Evolutionary conservation across 2,113 vertebrate genomes (phyloP), one percentile per base, ranked within the genome.

Genomic region (Origma solitaria): DNA sequence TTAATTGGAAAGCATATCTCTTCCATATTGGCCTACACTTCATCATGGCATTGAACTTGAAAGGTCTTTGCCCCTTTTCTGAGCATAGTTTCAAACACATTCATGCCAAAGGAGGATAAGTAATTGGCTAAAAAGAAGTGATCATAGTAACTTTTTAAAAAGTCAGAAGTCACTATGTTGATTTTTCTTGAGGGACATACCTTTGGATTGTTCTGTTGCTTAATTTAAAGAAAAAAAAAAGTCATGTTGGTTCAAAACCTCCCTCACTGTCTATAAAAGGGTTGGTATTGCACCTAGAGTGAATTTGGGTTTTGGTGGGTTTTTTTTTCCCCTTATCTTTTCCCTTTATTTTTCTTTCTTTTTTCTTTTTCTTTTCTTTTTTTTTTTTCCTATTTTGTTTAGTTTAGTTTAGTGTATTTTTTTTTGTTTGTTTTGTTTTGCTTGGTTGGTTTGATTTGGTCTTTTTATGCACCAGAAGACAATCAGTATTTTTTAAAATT

Each of bases 21-120:
- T 96, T 88, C 75, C 58, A 45, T 75, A 15, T n/a, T 92, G 65
- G 61, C 65, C 57, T 50, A 10, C 4, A 7, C 19, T 61, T 61
- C 4, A 0, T 51, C 44, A 12, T 68, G 65, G 57, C 57, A 82
- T 62, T 0, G 3, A 94, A 68, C 71, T 78, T 93, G 87, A 82
- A 94, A 93, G 54, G 28, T 45, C 68, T 96, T 91, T 95, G 69
- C 47, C 54, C 28, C 10, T 89, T 96, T 93, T 88, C 69, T 73
- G 38, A 88, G 54, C 31, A 17, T 35, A 1, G 4, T 51, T 96
- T 88, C 44, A 66, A 73, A 61, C 6, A 25, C 14, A 49, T 68
- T 56, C 7, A n/a, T 94, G 86, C 76, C 70, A 92, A 83, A 95
- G 78, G 79, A 94, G 18, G 45, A 92, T 92, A 94, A 92, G 44